Percentiles rank a stretch among this genome's conserved stretches.
Conservation (phyloP, 2,888 invertebrate genomes). For the Tridacna crocea region DNA sequence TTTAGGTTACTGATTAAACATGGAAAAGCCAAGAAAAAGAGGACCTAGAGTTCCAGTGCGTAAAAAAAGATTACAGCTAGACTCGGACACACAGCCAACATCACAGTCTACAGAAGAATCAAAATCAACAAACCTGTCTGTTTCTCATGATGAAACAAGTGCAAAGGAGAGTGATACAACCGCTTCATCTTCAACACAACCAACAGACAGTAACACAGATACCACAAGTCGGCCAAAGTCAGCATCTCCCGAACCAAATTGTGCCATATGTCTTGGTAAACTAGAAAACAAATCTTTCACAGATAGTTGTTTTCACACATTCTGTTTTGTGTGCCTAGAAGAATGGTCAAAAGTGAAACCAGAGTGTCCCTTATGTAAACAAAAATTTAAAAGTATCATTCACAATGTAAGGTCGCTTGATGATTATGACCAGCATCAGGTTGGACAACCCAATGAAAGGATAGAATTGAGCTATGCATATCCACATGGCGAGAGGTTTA, state of each 20-base stretch:
- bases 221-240: constrained; percentile 34
- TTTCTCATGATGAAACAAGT: not conserved
- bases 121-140: not conserved
- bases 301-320: constrained; percentile 96
- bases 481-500: constrained; percentile 26
- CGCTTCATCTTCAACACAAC: not conserved
- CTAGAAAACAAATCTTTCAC: constrained; percentile 95
- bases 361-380: constrained; percentile 92
- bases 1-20: not conserved
- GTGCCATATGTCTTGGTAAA: constrained; percentile 95
- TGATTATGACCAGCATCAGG: constrained; percentile 93
- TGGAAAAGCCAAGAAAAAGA: constrained; percentile 5
- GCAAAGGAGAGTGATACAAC: not conserved
- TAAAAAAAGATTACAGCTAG: constrained; percentile 19
- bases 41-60: not conserved
- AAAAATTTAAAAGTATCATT: constrained; percentile 94
- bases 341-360: constrained; percentile 98
- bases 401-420: constrained; percentile 95
- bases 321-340: constrained; percentile 95
- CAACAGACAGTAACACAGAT: not conserved
- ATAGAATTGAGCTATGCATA: constrained; percentile 18
- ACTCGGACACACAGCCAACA: not conserved
- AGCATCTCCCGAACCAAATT: constrained; percentile 86
- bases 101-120: not conserved
- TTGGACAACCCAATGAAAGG: constrained; percentile 13